These are phyloP conservation scores for Anastatus disparis DNA, from an alignment of 1,140 invertebrate genomes.

Conservation along the genomic window DNA sequence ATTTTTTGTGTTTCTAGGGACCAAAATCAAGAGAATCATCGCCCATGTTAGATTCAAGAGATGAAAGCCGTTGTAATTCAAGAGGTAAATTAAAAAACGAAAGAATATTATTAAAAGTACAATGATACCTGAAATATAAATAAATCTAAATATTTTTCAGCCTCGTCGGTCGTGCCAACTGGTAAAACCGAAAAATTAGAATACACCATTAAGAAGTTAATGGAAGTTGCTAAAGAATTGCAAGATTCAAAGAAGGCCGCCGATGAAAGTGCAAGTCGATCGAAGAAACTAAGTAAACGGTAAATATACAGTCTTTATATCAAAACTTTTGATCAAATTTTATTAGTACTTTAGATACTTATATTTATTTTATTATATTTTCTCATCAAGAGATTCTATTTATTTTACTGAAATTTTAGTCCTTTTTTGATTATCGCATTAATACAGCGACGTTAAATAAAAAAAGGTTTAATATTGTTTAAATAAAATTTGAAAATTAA, in stretches of 20 bases:
- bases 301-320: constrained; percentile 32
- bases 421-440: no score
- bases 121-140: background rate
- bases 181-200: constrained; percentile 62
- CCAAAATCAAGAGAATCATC: constrained; percentile 73
- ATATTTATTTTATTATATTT: no score
- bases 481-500: no score
- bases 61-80: constrained; percentile 60
- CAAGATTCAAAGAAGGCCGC: constrained; percentile 60
- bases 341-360: no score
- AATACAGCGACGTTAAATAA: no score
- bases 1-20: constrained; percentile 54
- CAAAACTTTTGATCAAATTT: no score
- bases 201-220: constrained; percentile 61
- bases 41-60: constrained; percentile 66
- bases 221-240: constrained; percentile 61
- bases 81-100: background rate
- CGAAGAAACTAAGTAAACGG: constrained; percentile 63
- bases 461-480: no score
- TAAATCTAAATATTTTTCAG: constrained; percentile 19
- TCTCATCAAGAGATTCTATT: no score
- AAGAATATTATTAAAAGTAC: background rate
- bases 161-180: background rate
- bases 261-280: constrained; percentile 51
- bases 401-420: no score